These are phyloP conservation scores for Sycon ciliatum DNA, from an alignment of 37 sponge, comb jelly and placozoan genomes.

Conservation along the genomic window DNA sequence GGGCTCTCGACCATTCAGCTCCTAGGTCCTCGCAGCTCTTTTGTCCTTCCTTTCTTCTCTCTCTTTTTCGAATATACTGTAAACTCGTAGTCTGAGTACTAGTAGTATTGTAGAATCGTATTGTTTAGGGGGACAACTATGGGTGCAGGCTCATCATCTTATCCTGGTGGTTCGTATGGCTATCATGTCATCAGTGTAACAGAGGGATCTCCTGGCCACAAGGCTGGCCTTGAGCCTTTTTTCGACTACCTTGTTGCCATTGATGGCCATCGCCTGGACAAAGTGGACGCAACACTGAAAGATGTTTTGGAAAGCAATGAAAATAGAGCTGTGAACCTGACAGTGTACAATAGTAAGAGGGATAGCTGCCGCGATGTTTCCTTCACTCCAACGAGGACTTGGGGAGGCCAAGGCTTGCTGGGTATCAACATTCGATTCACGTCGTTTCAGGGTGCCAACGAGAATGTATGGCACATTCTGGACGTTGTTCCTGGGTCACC, in stretches of 20 bases:
- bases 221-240: constrained; percentile 75
- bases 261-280: constrained; percentile 80
- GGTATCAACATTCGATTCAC: constrained; percentile 81
- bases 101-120: too few relatives aligned
- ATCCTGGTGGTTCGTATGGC: too few relatives aligned
- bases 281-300: constrained; percentile 79
- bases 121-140: too few relatives aligned
- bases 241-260: constrained; percentile 89
- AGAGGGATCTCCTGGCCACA: constrained; percentile 78
- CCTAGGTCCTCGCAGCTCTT: too few relatives aligned
- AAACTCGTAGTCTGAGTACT: too few relatives aligned
- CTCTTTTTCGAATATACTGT: too few relatives aligned
- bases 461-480: constrained; percentile 83
- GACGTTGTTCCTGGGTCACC: constrained; percentile 90
- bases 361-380: constrained; percentile 58
- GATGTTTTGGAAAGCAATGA: constrained; percentile 68
- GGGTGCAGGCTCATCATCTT: too few relatives aligned
- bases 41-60: too few relatives aligned
- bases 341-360: constrained; percentile 76
- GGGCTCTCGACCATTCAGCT: too few relatives aligned
- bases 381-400: constrained; percentile 65
- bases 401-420: constrained; percentile 92
- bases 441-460: constrained; percentile 77
- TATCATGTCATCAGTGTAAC: too few relatives aligned
- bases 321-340: constrained; percentile 64